Percentiles rank a stretch among this genome's conserved stretches.
Evolutionary conservation across 2,797 vertebrate genomes (phyloP).

Genomic region (Sebastes itinus): DNA sequence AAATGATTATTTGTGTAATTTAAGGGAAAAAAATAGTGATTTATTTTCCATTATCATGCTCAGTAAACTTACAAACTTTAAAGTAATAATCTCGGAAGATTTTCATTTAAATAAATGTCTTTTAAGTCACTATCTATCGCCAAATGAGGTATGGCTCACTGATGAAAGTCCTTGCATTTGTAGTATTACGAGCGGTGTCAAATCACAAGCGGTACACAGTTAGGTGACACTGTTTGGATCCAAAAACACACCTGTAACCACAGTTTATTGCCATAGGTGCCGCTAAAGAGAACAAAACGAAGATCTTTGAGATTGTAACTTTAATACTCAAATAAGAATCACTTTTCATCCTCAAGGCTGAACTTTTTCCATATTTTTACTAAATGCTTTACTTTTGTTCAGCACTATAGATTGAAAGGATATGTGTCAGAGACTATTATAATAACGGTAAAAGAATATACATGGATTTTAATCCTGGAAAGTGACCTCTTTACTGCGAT

Average conservation of each 20-base stretch:
- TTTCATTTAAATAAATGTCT: background rate
- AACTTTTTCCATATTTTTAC: background rate
- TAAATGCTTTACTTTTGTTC: background rate
- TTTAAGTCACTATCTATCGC: background rate
- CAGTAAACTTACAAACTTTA: background rate
- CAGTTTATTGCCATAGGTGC: background rate
- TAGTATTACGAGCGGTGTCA: background rate
- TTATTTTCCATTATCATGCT: background rate
- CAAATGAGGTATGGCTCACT: background rate
- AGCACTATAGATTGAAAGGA: background rate
- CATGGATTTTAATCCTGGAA: background rate
- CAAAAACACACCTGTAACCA: background rate
- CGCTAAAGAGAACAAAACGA: background rate
- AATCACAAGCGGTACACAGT: background rate
- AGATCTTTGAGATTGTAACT: background rate
- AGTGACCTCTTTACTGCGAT: background rate
- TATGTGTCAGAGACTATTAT: constrained; percentile 5
- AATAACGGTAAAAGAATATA: background rate
- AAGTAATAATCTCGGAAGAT: background rate
- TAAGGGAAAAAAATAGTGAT: background rate
- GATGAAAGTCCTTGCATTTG: background rate
- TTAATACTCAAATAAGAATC: background rate
- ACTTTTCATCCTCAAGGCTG: constrained; percentile 6
- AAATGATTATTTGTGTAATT: background rate
- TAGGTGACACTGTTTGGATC: background rate